A percentile compares a stretch with the other conserved stretches of the same genome.
Evolutionary conservation across 1,140 invertebrate genomes (phyloP).

Genomic region (Temnothorax longispinosus): DNA sequence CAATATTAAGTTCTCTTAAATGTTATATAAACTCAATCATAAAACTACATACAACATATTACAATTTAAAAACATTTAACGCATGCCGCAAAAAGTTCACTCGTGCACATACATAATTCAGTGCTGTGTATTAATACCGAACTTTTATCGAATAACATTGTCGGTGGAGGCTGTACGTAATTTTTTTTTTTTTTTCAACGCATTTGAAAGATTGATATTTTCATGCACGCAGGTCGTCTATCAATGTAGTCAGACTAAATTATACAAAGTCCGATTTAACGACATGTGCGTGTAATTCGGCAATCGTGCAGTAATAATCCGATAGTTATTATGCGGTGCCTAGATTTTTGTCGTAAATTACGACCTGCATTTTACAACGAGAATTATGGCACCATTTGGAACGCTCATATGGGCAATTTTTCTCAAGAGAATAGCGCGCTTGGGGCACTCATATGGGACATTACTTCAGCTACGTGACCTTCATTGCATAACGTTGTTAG

Average conservation of each 20-base stretch:
- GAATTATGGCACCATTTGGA: conserved; percentile 67
- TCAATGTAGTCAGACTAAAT: not conserved
- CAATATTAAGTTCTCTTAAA: not conserved
- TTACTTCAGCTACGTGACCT: conserved; percentile 60
- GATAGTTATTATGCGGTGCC: conserved; percentile 19
- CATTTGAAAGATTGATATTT: conserved; percentile 20
- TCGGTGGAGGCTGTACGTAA: not conserved
- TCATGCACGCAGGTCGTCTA: not conserved
- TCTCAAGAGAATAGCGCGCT: conserved; percentile 57
- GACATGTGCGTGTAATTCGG: not conserved
- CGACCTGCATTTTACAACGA: conserved; percentile 26
- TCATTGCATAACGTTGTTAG: conserved; percentile 33
- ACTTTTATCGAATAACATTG: conserved; percentile 9
- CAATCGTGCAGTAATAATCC: conserved; percentile 51
- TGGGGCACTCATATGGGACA: conserved; percentile 46
- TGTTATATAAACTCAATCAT: not conserved
- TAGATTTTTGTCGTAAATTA: conserved; percentile 58
- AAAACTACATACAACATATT: not conserved
- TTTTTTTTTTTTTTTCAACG: not conserved
- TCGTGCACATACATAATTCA: conserved; percentile 15
- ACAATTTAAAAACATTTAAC: not conserved
- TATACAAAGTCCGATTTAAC: not conserved
- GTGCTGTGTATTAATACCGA: not conserved
- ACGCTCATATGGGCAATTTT: conserved; percentile 55
- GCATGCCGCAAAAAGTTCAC: not conserved